Evolutionary conservation across 2,113 vertebrate genomes (phyloP), one percentile per base, ranked within the genome.

Genomic region (Lathamus discolor): DNA sequence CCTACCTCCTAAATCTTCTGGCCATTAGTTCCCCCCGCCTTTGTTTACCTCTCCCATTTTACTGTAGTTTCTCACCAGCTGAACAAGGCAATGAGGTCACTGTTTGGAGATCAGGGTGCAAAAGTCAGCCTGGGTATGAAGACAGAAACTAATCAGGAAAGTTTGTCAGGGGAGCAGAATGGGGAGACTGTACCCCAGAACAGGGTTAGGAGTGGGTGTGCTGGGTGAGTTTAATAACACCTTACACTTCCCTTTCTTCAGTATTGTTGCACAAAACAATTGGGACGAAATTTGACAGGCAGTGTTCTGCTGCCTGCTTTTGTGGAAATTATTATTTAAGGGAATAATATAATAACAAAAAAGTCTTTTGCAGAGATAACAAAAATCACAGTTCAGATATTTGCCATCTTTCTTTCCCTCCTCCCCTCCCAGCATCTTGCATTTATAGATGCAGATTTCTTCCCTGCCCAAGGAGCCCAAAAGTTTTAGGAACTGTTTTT

Each of bases 31-130:
- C 63, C 51, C 76, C 66, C 44, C 0, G 24, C 6, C 41, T 87
- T 63, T 97, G 76, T 97, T 97, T 96, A 74, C 88, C 84, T 90
- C 88, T 88, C 86, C 76, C 79, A 72, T 93, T 97, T 96, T 95
- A 95, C 76, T 75, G 88, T 92, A 68, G 95, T 94, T 95, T 96
- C 95, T 93, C 96, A 95, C 85, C 77, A 89, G 76, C 3, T 84
- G 88, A 95, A 91, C 77, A 89, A 94, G 89, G 93, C 95, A 90
- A 78, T 96, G 95, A 97, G 79, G 83, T 96, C 88, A 94, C 84
- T 95, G 92, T 95, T 95, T 97, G 89, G 90, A 92, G 64, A 95
- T 46, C 75, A 92, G 74, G 52, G 86, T 91, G 83, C 95, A 95
- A 80, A 94, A 96, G 92, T 94, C 88, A 89, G 90, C 57, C 43